Evolutionary conservation across 1,140 invertebrate species (phyloP).

Genomic region (Phocides pigmalion): DNA sequence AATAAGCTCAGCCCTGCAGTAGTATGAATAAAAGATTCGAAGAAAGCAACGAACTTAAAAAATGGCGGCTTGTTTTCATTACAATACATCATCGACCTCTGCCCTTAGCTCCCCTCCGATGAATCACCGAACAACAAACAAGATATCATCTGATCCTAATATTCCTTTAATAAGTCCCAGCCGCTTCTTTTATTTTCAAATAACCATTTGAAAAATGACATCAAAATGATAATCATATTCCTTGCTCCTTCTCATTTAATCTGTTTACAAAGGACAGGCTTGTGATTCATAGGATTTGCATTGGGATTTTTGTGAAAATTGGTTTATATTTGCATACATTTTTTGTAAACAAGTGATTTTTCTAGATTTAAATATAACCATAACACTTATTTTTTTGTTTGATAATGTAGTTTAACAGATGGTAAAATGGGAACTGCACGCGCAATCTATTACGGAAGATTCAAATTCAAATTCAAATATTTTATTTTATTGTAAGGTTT

Average conservation of each 20-base stretch:
- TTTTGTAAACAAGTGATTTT: too few species aligned
- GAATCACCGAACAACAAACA: neutral
- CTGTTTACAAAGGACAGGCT: neutral
- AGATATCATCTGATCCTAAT: neutral
- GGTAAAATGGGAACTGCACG: too few species aligned
- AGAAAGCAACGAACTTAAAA: neutral
- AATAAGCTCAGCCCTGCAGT: neutral
- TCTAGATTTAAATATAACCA: too few species aligned
- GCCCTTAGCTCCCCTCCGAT: conserved; percentile 4
- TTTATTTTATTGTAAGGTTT: too few species aligned
- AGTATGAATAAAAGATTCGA: neutral
- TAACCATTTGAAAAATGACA: neutral
- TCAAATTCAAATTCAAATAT: too few species aligned
- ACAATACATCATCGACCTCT: conserved; percentile 6
- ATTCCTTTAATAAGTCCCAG: conserved; percentile 1
- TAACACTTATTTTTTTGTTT: too few species aligned
- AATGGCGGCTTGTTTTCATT: conserved; percentile 1
- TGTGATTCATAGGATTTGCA: neutral
- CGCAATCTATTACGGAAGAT: too few species aligned
- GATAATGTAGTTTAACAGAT: too few species aligned
- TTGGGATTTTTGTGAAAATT: neutral
- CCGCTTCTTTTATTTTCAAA: neutral
- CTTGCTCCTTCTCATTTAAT: conserved; percentile 1
- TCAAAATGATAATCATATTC: conserved; percentile 2
- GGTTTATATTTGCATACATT: too few species aligned